Conservation (phyloP, 2,113 vertebrate species). For the Falcunculus frontatus region DNA sequence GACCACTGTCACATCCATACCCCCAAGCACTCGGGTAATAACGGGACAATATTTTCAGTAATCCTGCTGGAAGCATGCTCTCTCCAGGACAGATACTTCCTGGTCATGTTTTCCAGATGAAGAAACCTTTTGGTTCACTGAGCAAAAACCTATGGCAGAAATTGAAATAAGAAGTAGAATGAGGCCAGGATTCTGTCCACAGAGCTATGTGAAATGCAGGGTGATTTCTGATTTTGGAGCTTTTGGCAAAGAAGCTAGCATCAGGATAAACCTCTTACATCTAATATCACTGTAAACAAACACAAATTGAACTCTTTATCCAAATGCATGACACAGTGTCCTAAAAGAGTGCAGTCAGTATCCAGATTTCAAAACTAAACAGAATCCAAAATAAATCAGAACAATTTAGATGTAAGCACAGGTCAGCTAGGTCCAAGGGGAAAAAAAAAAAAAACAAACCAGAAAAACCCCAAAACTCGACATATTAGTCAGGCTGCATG, state of each 20-base stretch:
- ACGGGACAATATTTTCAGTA: background rate
- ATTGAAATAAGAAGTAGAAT: background rate
- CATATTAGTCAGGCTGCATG: background rate
- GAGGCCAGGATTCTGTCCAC: background rate
- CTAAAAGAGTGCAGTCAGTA: background rate
- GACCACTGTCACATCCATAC: background rate
- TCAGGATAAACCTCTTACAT: slow-evolving; percentile 23
- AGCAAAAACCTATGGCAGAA: background rate
- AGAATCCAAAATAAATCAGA: background rate
- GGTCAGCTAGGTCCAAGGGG: background rate
- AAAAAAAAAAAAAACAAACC: no score
- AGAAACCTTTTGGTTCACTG: background rate
- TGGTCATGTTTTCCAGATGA: background rate
- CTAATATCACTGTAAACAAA: background rate
- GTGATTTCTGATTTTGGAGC: background rate
- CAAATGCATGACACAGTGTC: background rate
- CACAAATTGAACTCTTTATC: background rate
- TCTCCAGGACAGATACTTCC: background rate
- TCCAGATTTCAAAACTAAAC: background rate
- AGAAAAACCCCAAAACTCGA: background rate
- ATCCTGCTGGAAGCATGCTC: background rate
- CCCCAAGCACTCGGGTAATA: background rate
- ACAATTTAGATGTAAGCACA: background rate
- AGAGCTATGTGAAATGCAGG: background rate
- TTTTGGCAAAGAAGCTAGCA: background rate